phyloP scores from a whole-genome alignment of 2,797 vertebrate genomes.

The Austrolebias charrua region DNA sequence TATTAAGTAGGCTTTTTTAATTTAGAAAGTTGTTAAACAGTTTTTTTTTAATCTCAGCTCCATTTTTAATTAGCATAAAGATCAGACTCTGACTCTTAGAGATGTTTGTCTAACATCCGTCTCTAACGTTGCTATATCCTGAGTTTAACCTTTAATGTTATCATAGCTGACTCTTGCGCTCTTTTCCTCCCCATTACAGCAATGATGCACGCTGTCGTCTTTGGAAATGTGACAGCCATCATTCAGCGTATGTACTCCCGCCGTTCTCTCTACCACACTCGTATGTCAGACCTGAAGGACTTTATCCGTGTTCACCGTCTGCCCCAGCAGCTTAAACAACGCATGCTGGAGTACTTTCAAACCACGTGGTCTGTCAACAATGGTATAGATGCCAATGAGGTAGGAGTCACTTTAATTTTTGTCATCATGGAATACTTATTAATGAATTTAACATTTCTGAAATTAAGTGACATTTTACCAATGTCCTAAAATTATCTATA shows the following conservation, averaged over 20 bases:
- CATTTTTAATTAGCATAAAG: background rate
- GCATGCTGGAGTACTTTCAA: slow-evolving; percentile 98
- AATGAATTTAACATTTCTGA: background rate
- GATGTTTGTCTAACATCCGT: background rate
- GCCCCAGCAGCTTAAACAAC: slow-evolving; percentile 93
- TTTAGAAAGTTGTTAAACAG: background rate
- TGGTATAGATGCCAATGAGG: slow-evolving; percentile 94
- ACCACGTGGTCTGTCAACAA: slow-evolving; percentile 98
- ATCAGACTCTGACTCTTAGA: background rate
- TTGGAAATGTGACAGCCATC: slow-evolving; percentile 97
- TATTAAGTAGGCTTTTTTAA: background rate
- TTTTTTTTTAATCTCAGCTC: background rate
- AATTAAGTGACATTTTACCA: background rate
- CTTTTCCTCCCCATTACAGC: slow-evolving; percentile 72
- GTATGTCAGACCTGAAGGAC: slow-evolving; percentile 97
- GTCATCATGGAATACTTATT: slow-evolving; percentile 28
- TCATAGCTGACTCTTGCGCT: background rate
- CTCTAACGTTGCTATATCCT: background rate
- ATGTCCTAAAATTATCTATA: slow-evolving; percentile 3
- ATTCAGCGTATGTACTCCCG: slow-evolving; percentile 98
- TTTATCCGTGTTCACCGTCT: slow-evolving; percentile 94
- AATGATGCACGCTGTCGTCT: slow-evolving; percentile 95
- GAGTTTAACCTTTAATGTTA: background rate
- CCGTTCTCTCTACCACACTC: slow-evolving; percentile 94
- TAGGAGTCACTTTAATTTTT: slow-evolving; percentile 54